Base-by-base conservation (phyloP, 2,888 invertebrate genomes). In the Xylota sylvarum region DNA sequence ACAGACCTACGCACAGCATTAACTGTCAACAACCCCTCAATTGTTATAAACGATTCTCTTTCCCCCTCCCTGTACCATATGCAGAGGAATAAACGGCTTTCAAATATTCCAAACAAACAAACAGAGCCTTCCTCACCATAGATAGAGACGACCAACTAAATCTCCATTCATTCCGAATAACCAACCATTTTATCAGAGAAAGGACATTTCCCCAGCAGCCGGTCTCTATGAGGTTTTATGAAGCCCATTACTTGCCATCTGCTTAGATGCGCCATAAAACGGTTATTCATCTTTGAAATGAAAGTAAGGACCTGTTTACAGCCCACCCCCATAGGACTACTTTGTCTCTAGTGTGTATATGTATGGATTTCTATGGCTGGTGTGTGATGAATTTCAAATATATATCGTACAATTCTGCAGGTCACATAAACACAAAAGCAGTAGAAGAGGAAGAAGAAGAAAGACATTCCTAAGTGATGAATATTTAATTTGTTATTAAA, bases 401-500 rank as follows among this genome's bases (percentile, higher is more conserved):
- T 69, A n/a, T n/a, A n/a, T n/a, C n/a, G n/a, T n/a, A 69, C 37
- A 50, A 50, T 50, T 30, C 56, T 56, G 55, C 55, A 58, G 65
- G 35, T 48, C 72, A 40, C 55, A 64, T 43, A 74, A 69, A 55
- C 30, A 19, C 32, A 19, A 9, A 10, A 27, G 35, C 43, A 6
- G 46, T 17, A 32, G 19, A 46, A 58, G 67, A 23, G 3, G 23
- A 23, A 23, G 23, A 23, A 23, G 23, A 23, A 3, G 23, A 23
- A 23, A 1, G 58, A 50, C 79, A 79, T 43, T 69, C 56, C 56
- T 12, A 69, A 65, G 67, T 64, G 55, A 85, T 85, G 76, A 85
- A 85, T 85, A 80, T 80, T 80, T 80, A 64, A 85, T 84, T 79
- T 62, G 79, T 74, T 74, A 62, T 84, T 64, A 72, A 78, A 83